Evolutionary conservation across 2,888 invertebrate genomes (phyloP).

Genomic region (Chrysomela aeneicollis): DNA sequence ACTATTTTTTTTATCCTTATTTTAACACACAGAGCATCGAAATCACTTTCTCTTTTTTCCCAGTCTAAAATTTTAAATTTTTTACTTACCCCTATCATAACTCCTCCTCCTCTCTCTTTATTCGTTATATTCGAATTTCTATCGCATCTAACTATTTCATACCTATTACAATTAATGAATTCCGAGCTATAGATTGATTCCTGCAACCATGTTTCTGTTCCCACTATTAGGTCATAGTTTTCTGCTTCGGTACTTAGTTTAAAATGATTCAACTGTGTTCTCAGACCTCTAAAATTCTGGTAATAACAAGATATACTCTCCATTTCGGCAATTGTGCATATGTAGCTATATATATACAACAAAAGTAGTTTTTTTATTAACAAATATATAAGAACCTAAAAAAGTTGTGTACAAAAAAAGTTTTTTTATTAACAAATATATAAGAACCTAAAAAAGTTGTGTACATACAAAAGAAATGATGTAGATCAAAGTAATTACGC

Average conservation of each 20-base stretch:
- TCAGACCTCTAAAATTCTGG: not conserved
- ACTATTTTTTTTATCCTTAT: slow-evolving; percentile 9
- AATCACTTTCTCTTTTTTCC: slow-evolving; percentile 15
- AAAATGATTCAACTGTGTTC: slow-evolving; percentile 10
- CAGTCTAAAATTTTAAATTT: slow-evolving; percentile 13
- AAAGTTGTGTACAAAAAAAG: not conserved
- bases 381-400: not conserved
- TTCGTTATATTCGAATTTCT: slow-evolving; percentile 5
- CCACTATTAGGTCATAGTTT: slow-evolving; percentile 13
- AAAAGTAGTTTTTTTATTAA: slow-evolving; percentile 4
- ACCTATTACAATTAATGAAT: slow-evolving; percentile 14
- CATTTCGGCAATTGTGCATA: slow-evolving; percentile 5
- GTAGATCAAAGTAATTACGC: not conserved
- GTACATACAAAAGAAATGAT: not conserved
- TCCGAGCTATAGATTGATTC: slow-evolving; percentile 10
- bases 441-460: not conserved
- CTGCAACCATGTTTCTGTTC: slow-evolving; percentile 10
- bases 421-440: not conserved
- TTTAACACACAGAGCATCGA: slow-evolving; percentile 10
- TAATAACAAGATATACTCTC: slow-evolving; percentile 13
- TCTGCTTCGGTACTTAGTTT: slow-evolving; percentile 14
- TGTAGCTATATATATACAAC: slow-evolving; percentile 10
- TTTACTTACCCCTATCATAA: slow-evolving; percentile 9
- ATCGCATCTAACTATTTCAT: slow-evolving; percentile 11
- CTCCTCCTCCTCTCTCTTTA: slow-evolving; percentile 11